These are phyloP conservation scores for Aspidiotus rigidus DNA, from an alignment of 2,888 invertebrate genomes.

Conservation along the genomic window DNA sequence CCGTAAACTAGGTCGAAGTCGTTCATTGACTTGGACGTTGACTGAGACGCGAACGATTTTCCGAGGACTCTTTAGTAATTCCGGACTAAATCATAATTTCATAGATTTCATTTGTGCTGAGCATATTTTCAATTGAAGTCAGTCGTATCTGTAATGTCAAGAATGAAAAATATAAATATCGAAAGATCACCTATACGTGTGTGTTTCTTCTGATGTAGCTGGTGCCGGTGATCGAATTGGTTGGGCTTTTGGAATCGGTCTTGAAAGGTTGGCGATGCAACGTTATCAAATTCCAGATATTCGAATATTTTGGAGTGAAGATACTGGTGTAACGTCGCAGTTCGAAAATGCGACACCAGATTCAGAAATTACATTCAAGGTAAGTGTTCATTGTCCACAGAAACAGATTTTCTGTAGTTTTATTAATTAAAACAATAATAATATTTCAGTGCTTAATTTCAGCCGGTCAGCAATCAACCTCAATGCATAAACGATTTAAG, in stretches of 20 bases:
- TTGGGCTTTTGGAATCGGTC: slow-evolving; percentile 94
- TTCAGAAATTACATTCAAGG: slow-evolving; percentile 62
- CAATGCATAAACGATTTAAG: slow-evolving; percentile 86
- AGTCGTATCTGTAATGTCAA: too few relatives aligned
- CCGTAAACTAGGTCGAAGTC: too few relatives aligned
- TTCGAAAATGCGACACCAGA: slow-evolving; percentile 66
- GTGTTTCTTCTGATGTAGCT: slow-evolving; percentile 42
- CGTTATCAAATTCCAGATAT: slow-evolving; percentile 93
- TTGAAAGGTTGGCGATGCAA: slow-evolving; percentile 94
- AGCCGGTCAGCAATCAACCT: slow-evolving; percentile 73
- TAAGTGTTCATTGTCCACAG: slow-evolving; percentile 40
- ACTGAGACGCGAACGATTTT: too few relatives aligned
- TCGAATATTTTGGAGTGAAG: slow-evolving; percentile 89
- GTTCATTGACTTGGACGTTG: too few relatives aligned
- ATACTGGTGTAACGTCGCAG: slow-evolving; percentile 83
- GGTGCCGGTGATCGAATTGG: slow-evolving; percentile 80
- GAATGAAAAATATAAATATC: slow-evolving; percentile 3
- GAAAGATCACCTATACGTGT: not conserved
- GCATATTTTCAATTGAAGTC: too few relatives aligned
- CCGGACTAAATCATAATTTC: too few relatives aligned
- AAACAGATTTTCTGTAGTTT: not conserved
- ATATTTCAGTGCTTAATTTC: slow-evolving; percentile 39
- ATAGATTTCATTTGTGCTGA: too few relatives aligned
- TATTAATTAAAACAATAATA: not conserved
- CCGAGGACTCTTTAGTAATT: too few relatives aligned